Evolutionary conservation across 2,888 invertebrate species (phyloP), one percentile per base, ranked within the genome.

Genomic region (Cephus spinipes): DNA sequence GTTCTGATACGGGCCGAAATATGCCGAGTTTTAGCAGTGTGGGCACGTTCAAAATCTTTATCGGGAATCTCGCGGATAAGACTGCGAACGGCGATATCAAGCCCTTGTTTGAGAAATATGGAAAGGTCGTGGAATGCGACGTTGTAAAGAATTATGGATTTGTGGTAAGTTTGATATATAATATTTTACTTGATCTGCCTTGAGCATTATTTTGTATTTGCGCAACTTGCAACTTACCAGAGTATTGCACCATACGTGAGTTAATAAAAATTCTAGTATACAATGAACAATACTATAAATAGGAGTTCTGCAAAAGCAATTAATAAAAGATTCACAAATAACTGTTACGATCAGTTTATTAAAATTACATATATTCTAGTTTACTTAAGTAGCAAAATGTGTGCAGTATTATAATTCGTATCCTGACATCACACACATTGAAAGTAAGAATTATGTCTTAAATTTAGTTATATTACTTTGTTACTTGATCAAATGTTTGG

Each of bases 101-200:
- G 93, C 95, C 97, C 92, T 94, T 99, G 87, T 99, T 99, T 94
- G 98, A 98, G 93, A 98, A 98, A 92, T 98, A 97, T 95, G 99
- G 99, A 92, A 96, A 96, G 93, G 98, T 99, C 90, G 96, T 98
- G 91, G 99, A 99, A 94, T 98, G 98, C 93, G 98, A 98, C 94
- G 97, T 99, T 91, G 97, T 98, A 89, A 97, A 98, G 94, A 98
- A 98, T 94, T 99, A 98, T 95, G 99, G 98, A 89, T 99, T 99
- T 94, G 98, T 99, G 92, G 94, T 94, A 89, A 93, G 93, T 91
- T 78, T 73, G 73, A 32, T 74, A 73, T 76, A 35, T 73, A 15
- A 30, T 23, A 30, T 68, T 71, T 68, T 69, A 55, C 23, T 15
- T 55, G 23, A 55, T 55, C 15, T 55, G 15, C 4, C 40, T 55